Base-by-base conservation (phyloP, 1,140 invertebrate genomes). In the Hypothenemus hampei region DNA sequence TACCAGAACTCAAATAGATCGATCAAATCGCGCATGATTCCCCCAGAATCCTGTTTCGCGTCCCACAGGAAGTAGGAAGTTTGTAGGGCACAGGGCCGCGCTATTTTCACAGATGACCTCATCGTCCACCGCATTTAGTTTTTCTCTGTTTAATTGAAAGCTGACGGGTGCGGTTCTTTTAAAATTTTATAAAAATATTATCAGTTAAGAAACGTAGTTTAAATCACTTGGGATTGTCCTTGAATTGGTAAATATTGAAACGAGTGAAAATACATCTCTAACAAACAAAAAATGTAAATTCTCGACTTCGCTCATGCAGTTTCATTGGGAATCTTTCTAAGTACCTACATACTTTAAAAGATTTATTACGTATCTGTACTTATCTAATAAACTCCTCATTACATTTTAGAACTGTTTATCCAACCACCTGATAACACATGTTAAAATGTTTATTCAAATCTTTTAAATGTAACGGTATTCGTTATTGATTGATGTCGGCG, bases 11-110 rank as follows among this genome's bases (percentile, higher is more conserved):
- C 8, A n/a, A 1, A 4, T 2, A 43, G 16, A 43, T 43, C 40
- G 16, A 43, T 43, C 11, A 18, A 21, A 23, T n/a, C 20, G 40
- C 40, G 40, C 40, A 43, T 43, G 40, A 21, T 43, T 43, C 18
- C 16, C 4, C 22, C 6, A n/a, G 11, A 43, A 22, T 11, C 40
- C 40, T 11, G 19, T 43, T n/a, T 23, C 7, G 40, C 11, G 6
- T 43, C 40, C 40, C 40, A 10, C 40, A 23, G 40, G 40, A 43
- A 43, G 40, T 22, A 23, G 16, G 16, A 43, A 23, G n/a, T 15
- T 15, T 31, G 26, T 37, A 37, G 40, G 40, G 40, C 36, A 37
- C 16, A n/a, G n/a, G 16, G 2, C n/a, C n/a, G 40, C 0, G 18
- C 40, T 43, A 43, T 43, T 43, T 23, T n/a, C 11, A 23, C 19